These are phyloP conservation scores for Drosophila asahinai DNA, from an alignment of 1,140 invertebrate species.

Conservation along the genomic window DNA sequence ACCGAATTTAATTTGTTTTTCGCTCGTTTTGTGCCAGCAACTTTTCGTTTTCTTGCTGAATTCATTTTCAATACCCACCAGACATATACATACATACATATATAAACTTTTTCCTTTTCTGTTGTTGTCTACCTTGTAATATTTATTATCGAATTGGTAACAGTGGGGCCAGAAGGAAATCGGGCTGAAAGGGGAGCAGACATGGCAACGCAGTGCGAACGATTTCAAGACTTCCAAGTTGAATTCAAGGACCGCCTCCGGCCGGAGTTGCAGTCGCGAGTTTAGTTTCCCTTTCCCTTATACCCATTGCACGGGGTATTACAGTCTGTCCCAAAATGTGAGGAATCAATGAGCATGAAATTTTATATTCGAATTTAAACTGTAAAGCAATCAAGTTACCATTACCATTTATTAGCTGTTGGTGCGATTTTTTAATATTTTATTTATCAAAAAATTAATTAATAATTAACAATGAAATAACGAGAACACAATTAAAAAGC, in stretches of 20 bases:
- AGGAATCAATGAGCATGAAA: slow-evolving; percentile 10
- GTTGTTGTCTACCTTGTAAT: slow-evolving; percentile 80
- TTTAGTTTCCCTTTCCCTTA: slow-evolving; percentile 26
- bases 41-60: slow-evolving; percentile 62
- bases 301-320: slow-evolving; percentile 15
- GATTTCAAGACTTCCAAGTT: slow-evolving; percentile 63
- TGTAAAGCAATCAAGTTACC: not conserved
- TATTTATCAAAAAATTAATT: no score
- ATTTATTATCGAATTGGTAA: slow-evolving; percentile 81
- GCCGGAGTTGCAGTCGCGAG: slow-evolving; percentile 65
- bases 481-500: no score
- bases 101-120: slow-evolving; percentile 34
- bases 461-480: not conserved
- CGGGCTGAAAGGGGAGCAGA: slow-evolving; percentile 14
- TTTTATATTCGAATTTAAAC: slow-evolving; percentile 3
- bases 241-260: slow-evolving; percentile 39
- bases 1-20: slow-evolving; percentile 81
- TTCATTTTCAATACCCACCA: slow-evolving; percentile 51
- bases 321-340: slow-evolving; percentile 5
- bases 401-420: not conserved
- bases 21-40: slow-evolving; percentile 70
- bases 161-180: slow-evolving; percentile 12
- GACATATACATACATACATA: slow-evolving; percentile 18
- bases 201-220: slow-evolving; percentile 70
- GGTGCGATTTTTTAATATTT: no score